Evolutionary conservation across 1,140 invertebrate species (phyloP).

Genomic region (Drosophila sp.): DNA sequence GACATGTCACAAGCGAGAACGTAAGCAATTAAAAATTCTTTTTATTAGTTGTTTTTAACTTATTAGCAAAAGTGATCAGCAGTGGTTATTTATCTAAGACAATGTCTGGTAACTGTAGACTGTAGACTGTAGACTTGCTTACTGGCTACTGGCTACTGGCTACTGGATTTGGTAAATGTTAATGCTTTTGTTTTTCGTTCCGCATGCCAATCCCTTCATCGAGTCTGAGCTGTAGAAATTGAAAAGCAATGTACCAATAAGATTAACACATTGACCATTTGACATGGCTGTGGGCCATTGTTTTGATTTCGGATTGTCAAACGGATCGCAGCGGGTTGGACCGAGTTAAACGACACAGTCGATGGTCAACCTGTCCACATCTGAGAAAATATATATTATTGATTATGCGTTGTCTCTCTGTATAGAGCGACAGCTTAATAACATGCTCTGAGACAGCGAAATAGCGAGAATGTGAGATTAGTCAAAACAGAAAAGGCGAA

Average conservation of each 20-base stretch:
- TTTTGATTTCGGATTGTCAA: constrained; percentile 34
- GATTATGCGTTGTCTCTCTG: constrained; percentile 46
- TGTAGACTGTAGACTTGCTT: constrained; percentile 27
- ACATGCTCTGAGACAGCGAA: background rate
- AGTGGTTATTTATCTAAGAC: background rate
- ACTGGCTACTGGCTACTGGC: constrained; percentile 33
- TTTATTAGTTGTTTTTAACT: constrained; percentile 9
- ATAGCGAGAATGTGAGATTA: constrained; percentile 21
- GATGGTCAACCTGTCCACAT: constrained; percentile 71
- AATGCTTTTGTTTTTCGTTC: constrained; percentile 21
- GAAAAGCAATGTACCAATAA: constrained; percentile 49
- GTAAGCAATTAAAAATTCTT: constrained; percentile 25
- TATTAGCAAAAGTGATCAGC: constrained; percentile 29
- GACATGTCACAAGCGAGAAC: constrained; percentile 5
- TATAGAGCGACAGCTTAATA: constrained; percentile 26
- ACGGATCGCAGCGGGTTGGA: constrained; percentile 22
- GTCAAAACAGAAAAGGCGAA: background rate
- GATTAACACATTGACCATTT: constrained; percentile 66
- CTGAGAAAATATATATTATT: constrained; percentile 55
- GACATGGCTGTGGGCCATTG: constrained; percentile 29
- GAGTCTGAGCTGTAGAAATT: constrained; percentile 45
- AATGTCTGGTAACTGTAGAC: background rate
- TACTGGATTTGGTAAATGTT: constrained; percentile 45
- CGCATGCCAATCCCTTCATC: constrained; percentile 53
- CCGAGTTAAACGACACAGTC: constrained; percentile 73